Evolutionary conservation across 2,113 vertebrate genomes (phyloP).

Genomic region (Tragelaphus strepsiceros): DNA sequence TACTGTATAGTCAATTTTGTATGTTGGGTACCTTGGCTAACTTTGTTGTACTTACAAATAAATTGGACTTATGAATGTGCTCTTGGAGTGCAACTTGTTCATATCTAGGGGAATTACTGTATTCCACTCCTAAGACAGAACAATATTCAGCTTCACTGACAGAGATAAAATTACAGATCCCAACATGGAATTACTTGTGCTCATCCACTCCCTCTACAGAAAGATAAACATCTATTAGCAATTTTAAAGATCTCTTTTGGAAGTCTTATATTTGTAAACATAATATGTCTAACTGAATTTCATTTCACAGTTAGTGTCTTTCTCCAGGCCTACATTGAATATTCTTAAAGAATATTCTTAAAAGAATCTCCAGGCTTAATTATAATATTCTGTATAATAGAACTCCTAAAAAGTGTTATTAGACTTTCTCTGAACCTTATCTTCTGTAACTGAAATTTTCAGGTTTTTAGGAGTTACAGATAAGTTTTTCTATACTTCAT

Average conservation of each 20-base stretch:
- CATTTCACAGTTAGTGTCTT: background rate
- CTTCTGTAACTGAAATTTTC: background rate
- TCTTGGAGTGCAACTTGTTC: background rate
- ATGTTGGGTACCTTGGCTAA: background rate
- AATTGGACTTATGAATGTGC: background rate
- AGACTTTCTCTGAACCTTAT: background rate
- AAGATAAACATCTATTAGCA: background rate
- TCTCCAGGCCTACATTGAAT: background rate
- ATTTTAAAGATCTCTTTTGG: background rate
- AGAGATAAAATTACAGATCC: background rate
- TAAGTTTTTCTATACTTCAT: background rate
- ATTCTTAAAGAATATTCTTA: background rate
- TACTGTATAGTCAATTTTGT: background rate
- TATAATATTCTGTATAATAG: background rate
- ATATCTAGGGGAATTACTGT: background rate
- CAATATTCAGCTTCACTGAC: background rate
- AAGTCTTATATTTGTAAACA: background rate
- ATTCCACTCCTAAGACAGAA: background rate
- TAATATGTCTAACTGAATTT: background rate
- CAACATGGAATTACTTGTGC: background rate
- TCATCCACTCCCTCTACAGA: background rate
- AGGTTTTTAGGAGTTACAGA: background rate
- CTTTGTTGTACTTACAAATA: background rate
- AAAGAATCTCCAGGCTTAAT: background rate
- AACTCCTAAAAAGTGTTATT: background rate